Base-by-base conservation (phyloP, 1,140 invertebrate genomes). In the Penaeus vannamei region DNA sequence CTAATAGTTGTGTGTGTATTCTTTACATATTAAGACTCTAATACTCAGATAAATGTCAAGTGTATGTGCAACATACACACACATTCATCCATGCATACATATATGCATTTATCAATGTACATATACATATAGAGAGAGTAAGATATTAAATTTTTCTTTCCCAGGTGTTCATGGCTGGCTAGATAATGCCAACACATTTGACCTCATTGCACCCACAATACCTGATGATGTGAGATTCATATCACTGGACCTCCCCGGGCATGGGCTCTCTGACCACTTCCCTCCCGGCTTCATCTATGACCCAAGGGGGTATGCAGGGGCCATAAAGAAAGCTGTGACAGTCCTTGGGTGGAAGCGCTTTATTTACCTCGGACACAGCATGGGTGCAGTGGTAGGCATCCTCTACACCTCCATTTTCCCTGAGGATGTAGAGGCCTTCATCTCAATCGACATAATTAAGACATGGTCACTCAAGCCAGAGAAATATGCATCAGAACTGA, bases 181-280 rank as follows among this genome's bases (percentile, higher is more conserved):
- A 36, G 92, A 92, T 72, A 92, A 92, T 90, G 91, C 90, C 22
- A 91, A 91, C 42, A 92, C 91, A 22, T 92, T 92, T 91, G 92
- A 92, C 79, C 62, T 79, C 20, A 72, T 92, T 23, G 91, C 91
- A 19, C 90, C 90, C 26, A 53, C 85, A 4, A 60, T 92, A 53
- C 86, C 87, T 8, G 66, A 90, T 59, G 64, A 87, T 26, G 72
- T 81, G 42, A 88, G 83, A 46, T 87, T 92, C 66, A 46, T 91
- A 14, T 90, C 86, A 46, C 85, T 92, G 26, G 92, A 92, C 83
- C 89, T 92, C 36, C 92, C 92, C 23, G 92, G 92, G 3, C 92
- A 92, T 89, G 92, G 92, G n/a, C 81, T 90, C 22, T 91, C 91
- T 19, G 92, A 91, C 72, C 92, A 92, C 84, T 91, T 92, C 60